Evolutionary conservation across 2,888 invertebrate genomes (phyloP).

Genomic region (Trichopoda pennipes): DNA sequence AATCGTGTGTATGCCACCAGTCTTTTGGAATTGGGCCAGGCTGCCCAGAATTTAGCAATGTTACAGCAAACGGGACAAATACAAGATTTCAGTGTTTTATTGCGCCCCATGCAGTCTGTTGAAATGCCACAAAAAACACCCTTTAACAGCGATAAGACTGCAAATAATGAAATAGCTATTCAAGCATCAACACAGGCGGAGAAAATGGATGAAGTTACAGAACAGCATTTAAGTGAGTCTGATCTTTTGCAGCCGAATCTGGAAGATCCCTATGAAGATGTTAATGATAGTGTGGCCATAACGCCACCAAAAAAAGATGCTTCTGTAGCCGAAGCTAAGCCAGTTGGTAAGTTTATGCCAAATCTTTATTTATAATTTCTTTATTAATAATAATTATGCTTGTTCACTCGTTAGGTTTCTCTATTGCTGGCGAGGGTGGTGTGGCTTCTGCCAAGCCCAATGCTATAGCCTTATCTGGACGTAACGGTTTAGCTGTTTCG

Average conservation of each 20-base stretch:
- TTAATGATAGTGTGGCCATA: conserved; percentile 80
- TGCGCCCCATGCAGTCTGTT: conserved; percentile 73
- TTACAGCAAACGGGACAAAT: conserved; percentile 82
- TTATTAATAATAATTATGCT: not conserved
- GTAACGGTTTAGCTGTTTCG: conserved; percentile 86
- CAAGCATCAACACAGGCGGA: conserved; percentile 71
- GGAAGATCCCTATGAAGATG: conserved; percentile 79
- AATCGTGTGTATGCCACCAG: conserved; percentile 83
- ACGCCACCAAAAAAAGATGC: conserved; percentile 83
- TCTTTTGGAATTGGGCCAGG: conserved; percentile 82
- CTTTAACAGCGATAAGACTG: not conserved
- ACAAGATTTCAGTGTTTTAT: conserved; percentile 82
- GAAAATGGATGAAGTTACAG: conserved; percentile 74
- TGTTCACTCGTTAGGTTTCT: conserved; percentile 82
- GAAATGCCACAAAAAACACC: conserved; percentile 70
- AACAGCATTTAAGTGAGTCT: conserved; percentile 73
- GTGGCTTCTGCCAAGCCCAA: conserved; percentile 87
- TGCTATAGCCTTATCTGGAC: conserved; percentile 87
- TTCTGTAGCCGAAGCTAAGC: conserved; percentile 88
- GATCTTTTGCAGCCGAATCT: conserved; percentile 77
- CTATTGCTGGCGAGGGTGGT: conserved; percentile 85
- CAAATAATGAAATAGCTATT: conserved; percentile 62
- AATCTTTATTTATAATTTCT: conserved; percentile 31
- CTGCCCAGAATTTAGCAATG: conserved; percentile 83
- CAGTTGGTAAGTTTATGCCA: conserved; percentile 83